Base-by-base conservation (phyloP, 2,888 invertebrate genomes). In the Anoplius nigerrimus region DNA sequence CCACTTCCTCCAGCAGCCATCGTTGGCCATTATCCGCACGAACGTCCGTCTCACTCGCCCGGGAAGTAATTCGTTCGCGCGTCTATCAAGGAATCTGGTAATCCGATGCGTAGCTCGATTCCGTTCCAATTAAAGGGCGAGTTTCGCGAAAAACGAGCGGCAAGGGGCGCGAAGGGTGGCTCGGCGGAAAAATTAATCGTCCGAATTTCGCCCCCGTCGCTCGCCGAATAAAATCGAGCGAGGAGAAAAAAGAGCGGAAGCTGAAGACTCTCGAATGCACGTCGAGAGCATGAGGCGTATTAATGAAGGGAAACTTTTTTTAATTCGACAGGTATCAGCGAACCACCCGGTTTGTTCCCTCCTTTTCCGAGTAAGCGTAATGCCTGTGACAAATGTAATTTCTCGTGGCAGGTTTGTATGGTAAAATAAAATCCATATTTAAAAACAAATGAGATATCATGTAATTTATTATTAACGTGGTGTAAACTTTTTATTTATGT, bases 251-350 rank as follows among this genome's bases (percentile, higher is more conserved):
- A 34, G 11, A 11, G 52, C 54, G 11, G 20, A 21, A 56, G 43
- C 20, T 16, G 46, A 58, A 58, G 57, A 56, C 34, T 58, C 43
- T 46, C 63, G 62, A 70, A 75, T 68, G 74, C 59, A 66, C 57
- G 57, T 64, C 62, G 62, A 60, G 48, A 2, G 67, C 64, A 66
- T 66, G 69, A 63, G 72, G 71, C 71, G 75, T 78, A 82, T 81
- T 81, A 82, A 81, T 81, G 82, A 81, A 76, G 69, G 75, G 66
- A 72, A 80, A 80, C 82, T 73, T 81, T 81, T 81, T 81, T 81
- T 82, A 81, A 81, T 82, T 80, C 78, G 74, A 71, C 62, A 67
- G 70, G 73, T 74, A 71, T 67, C 69, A 75, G 63, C 72, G 70
- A 57, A 58, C 62, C 63, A 59, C 58, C 56, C 61, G 54, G 24